phyloP scores from a whole-genome alignment of 2,797 vertebrate genomes.

The Micromesistius poutassou region DNA sequence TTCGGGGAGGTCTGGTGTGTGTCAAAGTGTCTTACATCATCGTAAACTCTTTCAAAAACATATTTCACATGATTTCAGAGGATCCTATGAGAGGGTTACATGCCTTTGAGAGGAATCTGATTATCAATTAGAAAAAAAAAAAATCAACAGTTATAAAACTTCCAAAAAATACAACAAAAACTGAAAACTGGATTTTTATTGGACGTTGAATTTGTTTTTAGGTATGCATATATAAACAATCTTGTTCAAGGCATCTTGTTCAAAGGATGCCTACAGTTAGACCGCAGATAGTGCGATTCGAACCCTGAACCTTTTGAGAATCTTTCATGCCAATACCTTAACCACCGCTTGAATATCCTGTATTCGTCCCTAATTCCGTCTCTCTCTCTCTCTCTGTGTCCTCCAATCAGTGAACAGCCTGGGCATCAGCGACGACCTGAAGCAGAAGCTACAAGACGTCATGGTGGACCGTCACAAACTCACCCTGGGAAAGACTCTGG shows the following conservation, averaged over 20 bases:
- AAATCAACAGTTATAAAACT: neutral
- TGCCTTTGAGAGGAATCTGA: neutral
- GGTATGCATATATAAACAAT: too few relatives aligned
- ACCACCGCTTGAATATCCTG: neutral
- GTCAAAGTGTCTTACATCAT: neutral
- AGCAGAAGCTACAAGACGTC: conserved; percentile 88
- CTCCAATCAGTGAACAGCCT: conserved; percentile 82
- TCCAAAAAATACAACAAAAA: too few relatives aligned
- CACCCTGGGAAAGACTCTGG: conserved; percentile 89
- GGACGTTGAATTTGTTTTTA: too few relatives aligned
- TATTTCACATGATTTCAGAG: neutral
- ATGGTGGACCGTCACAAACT: conserved; percentile 91
- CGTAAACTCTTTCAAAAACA: conserved; percentile 10
- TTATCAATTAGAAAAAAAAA: neutral
- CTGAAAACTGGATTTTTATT: too few relatives aligned
- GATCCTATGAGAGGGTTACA: neutral
- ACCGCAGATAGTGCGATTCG: too few relatives aligned
- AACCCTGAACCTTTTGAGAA: neutral
- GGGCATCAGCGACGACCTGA: conserved; percentile 89
- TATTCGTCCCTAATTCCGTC: neutral
- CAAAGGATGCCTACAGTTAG: too few relatives aligned
- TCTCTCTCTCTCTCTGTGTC: conserved; percentile 11
- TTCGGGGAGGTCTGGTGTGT: neutral
- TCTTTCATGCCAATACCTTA: neutral
- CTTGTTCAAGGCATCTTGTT: too few relatives aligned